These are phyloP conservation scores for Trypoxylon attenuatum DNA, from an alignment of 2,888 invertebrate genomes.

Conservation along the genomic window DNA sequence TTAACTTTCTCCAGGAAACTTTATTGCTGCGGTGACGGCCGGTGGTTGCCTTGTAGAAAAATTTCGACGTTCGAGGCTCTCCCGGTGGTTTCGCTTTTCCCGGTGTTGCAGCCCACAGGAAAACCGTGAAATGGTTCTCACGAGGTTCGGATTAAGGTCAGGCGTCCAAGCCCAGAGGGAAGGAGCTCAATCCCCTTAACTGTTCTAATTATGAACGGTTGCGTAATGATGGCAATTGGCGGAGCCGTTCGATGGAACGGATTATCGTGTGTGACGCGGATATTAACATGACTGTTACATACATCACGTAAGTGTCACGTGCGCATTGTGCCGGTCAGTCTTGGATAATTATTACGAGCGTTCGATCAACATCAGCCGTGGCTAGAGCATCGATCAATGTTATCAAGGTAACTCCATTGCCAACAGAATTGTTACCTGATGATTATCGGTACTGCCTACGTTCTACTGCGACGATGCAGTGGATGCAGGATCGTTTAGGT, in stretches of 20 bases:
- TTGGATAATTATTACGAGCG: conserved; percentile 57
- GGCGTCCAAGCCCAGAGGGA: no score
- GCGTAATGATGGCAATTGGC: conserved; percentile 15
- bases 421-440: conserved; percentile 53
- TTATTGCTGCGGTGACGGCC: no score
- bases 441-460: conserved; percentile 44
- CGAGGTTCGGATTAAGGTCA: no score
- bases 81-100: no score
- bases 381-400: conserved; percentile 49
- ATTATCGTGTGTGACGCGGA: conserved; percentile 40
- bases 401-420: conserved; percentile 54
- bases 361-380: conserved; percentile 50
- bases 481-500: conserved; percentile 34
- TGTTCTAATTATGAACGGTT: not conserved
- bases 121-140: no score
- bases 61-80: no score
- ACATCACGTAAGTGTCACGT: conserved; percentile 49
- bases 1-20: no score
- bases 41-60: no score
- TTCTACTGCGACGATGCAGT: no score
- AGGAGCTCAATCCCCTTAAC: no score
- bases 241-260: conserved; percentile 19
- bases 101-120: no score
- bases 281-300: conserved; percentile 56
- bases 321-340: conserved; percentile 49